phyloP scores from a whole-genome alignment of 1,140 invertebrate genomes.

The Epicauta chinensis region DNA sequence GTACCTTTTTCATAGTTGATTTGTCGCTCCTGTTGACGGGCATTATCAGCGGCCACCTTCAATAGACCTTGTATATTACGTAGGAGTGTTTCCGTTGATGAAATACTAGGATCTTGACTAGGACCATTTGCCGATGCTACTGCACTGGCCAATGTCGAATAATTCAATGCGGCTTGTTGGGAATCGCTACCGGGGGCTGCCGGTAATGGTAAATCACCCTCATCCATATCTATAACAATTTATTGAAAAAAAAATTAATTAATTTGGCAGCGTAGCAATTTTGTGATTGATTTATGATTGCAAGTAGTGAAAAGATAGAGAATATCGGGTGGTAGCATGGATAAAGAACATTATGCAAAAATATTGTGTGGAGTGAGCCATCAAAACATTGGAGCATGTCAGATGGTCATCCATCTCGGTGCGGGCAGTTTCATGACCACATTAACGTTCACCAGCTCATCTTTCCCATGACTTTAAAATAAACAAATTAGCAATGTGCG shows the following conservation, averaged over 20 bases:
- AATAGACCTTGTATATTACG: conserved; percentile 92
- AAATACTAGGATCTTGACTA: conserved; percentile 53
- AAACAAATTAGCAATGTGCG: conserved; percentile 31
- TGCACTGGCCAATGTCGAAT: conserved; percentile 57
- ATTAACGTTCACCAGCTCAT: conserved; percentile 25
- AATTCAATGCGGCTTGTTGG: conserved; percentile 64
- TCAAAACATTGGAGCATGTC: conserved; percentile 26
- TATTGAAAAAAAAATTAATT: neutral
- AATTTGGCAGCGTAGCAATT: no score
- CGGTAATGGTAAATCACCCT: conserved; percentile 58
- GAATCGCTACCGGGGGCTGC: conserved; percentile 52
- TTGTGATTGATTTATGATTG: no score
- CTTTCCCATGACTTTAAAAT: conserved; percentile 29
- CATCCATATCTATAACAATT: conserved; percentile 47
- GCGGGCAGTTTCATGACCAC: conserved; percentile 7
- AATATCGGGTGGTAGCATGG: neutral
- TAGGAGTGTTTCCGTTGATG: conserved; percentile 85
- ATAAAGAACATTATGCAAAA: no score
- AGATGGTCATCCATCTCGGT: conserved; percentile 22
- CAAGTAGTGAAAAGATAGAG: neutral
- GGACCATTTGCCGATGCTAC: conserved; percentile 45
- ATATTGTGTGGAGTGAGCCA: conserved; percentile 12
- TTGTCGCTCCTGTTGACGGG: conserved; percentile 88
- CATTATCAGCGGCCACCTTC: conserved; percentile 92
- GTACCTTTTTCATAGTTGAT: conserved; percentile 95